Evolutionary conservation across 2,888 invertebrate genomes (phyloP).

Genomic region (Plusia festucae): DNA sequence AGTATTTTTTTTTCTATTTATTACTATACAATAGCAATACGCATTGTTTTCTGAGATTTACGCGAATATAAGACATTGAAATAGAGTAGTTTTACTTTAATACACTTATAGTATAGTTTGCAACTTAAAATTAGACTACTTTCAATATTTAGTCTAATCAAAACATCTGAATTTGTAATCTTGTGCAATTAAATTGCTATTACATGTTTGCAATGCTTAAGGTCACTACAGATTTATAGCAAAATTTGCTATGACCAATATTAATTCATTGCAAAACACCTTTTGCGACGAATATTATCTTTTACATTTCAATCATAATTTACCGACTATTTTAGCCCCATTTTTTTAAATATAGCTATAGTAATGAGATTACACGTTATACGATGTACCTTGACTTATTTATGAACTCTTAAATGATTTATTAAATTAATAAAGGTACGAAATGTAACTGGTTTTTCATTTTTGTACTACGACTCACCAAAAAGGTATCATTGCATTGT

Average conservation of each 20-base stretch:
- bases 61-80: no score
- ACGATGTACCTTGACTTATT: neutral
- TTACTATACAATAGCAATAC: no score
- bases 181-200: neutral
- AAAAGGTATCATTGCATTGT: slow-evolving; percentile 2
- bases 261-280: neutral
- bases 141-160: no score
- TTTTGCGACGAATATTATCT: neutral
- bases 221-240: neutral
- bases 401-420: neutral
- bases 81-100: no score
- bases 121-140: no score
- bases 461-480: neutral
- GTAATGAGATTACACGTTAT: neutral
- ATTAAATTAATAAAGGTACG: neutral
- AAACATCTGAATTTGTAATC: neutral
- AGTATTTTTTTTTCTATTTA: no score
- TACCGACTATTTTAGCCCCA: neutral
- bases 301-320: neutral
- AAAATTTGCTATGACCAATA: neutral
- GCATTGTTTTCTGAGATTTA: no score
- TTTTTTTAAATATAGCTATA: neutral
- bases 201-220: neutral
- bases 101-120: no score
- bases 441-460: neutral